Evolutionary conservation across 2,113 vertebrate genomes (phyloP), one percentile per base, ranked within the genome.

Genomic region (Gorilla gorilla): DNA sequence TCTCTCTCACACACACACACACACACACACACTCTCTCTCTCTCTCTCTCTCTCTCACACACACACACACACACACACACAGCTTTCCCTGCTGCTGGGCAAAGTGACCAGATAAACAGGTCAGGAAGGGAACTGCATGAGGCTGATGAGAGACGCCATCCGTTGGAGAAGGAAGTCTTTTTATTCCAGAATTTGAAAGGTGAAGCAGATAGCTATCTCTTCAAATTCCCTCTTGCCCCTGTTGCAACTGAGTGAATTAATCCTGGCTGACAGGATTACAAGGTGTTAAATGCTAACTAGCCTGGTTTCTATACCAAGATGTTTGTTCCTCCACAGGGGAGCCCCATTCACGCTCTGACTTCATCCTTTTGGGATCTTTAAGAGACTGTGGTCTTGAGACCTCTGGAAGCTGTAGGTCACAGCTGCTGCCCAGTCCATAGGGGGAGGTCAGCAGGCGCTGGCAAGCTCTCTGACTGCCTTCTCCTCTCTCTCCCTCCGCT

Each of bases 401-500:
- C 6, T 64, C 17, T 27, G 2, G 35, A 38, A 48, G 9, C 1
- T 3, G 2, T 13, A 2, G 0, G 25, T 52, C 12, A 1, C 50
- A 7, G 32, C 79, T 55, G 75, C 75, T 76, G 43, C 68, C 68
- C 20, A 35, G 18, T 22, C 17, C 3, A 6, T 22, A 9, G 8
- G 16, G 23, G 30, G 35, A 22, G 45, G 45, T 68, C 27, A 48
- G 20, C 1, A 3, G 18, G 30, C 91, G 0, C 16, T 57, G 52
- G 17, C 13, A 16, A 20, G 76, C 9, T 92, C 76, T 45, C 66
- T 96, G 79, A 97, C 80, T 6, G 3, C 90, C 92, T 20, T 23
- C 8, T 20, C 50, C 59, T 25, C 43, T 93, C 35, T 98, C 25
- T 90, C 82, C 97, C 57, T 68, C 5, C 75, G 81, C 38, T 96